These are phyloP conservation scores for Gryllus longicercus DNA, from an alignment of 2,888 invertebrate species.

Conservation along the genomic window DNA sequence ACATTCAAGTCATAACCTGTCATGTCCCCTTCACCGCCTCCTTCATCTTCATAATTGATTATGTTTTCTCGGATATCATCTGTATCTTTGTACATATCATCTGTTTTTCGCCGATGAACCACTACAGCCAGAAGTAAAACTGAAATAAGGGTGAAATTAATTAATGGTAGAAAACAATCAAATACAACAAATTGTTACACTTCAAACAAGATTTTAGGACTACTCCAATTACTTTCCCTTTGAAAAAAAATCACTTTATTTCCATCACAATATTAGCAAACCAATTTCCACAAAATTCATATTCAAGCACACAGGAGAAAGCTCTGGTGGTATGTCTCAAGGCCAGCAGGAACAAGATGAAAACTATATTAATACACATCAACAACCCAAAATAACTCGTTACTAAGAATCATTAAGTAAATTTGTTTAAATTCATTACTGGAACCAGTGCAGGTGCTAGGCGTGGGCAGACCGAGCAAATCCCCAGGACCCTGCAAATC, in stretches of 20 bases:
- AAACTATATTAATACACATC: too few species aligned
- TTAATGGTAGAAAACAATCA: constrained; percentile 22
- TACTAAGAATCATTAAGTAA: too few species aligned
- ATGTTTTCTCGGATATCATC: constrained; percentile 97
- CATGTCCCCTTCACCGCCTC: constrained; percentile 93
- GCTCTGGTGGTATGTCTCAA: too few species aligned
- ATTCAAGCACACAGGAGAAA: too few species aligned
- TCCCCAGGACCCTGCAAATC: too few species aligned
- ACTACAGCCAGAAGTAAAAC: constrained; percentile 85
- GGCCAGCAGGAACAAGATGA: too few species aligned
- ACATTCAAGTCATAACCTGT: constrained; percentile 87
- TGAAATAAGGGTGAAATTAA: constrained; percentile 45
- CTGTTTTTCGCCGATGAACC: constrained; percentile 80
- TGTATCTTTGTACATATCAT: constrained; percentile 84
- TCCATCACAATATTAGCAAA: not conserved
- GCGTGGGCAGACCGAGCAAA: too few species aligned
- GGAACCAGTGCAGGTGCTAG: too few species aligned
- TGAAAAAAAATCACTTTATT: not conserved
- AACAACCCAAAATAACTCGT: too few species aligned
- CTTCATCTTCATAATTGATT: constrained; percentile 96
- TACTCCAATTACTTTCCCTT: not conserved
- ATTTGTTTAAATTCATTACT: too few species aligned
- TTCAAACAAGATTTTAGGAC: too few species aligned
- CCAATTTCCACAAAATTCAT: not conserved
- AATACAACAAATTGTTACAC: constrained; percentile 21